phyloP scores from a whole-genome alignment of 2,797 vertebrate species.

The Hephaestus fuliginosus region DNA sequence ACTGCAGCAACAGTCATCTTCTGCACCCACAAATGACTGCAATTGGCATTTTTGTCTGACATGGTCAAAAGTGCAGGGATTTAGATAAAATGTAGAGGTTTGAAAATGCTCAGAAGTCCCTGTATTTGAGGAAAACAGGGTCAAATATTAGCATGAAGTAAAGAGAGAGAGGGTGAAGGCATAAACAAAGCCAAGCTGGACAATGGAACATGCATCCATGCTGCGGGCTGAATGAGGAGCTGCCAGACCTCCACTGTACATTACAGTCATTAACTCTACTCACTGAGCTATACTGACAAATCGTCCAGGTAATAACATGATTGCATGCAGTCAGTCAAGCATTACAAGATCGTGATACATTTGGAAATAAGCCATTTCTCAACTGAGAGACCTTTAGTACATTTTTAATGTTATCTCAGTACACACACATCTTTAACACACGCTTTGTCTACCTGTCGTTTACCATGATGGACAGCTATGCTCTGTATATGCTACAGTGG shows the following conservation, averaged over 20 bases:
- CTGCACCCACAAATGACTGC: constrained; percentile 60
- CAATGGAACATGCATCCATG: background rate
- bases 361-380: constrained; percentile 68
- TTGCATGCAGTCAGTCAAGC: constrained; percentile 46
- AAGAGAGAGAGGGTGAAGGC: constrained; percentile 14
- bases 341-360: constrained; percentile 64
- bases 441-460: constrained; percentile 49
- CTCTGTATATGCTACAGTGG: constrained; percentile 35
- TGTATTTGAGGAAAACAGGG: background rate
- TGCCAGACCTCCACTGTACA: constrained; percentile 25
- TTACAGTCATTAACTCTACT: constrained; percentile 61
- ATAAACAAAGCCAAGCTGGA: constrained; percentile 22
- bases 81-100: constrained; percentile 11
- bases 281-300: constrained; percentile 57
- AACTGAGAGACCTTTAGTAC: constrained; percentile 64
- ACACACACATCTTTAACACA: constrained; percentile 24
- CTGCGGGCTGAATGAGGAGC: background rate
- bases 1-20: constrained; percentile 44
- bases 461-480: constrained; percentile 57
- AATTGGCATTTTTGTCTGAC: constrained; percentile 28
- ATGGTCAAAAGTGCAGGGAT: constrained; percentile 17
- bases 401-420: constrained; percentile 59
- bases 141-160: constrained; percentile 14
- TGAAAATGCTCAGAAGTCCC: background rate
- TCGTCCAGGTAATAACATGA: constrained; percentile 62